Evolutionary conservation across 2,113 vertebrate genomes (phyloP).

Genomic region (Sitta europaea): DNA sequence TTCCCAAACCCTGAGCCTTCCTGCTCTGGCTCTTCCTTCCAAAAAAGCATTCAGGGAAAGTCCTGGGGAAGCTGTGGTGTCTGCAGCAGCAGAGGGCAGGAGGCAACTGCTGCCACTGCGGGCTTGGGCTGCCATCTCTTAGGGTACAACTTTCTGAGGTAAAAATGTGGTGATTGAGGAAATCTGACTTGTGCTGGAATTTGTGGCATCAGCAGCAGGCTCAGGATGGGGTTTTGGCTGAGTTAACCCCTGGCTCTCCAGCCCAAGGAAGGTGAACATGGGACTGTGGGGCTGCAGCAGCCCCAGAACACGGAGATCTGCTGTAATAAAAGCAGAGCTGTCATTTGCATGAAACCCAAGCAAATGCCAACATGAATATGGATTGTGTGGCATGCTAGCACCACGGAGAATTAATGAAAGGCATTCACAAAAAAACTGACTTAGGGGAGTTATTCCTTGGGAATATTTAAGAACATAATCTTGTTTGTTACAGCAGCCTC

Average conservation of each 20-base stretch:
- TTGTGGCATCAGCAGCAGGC: neutral
- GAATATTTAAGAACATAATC: slow-evolving; percentile 59
- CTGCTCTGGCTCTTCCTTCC: neutral
- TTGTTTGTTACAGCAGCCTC: slow-evolving; percentile 53
- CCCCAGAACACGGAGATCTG: neutral
- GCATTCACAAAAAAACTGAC: slow-evolving; percentile 2
- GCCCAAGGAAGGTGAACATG: neutral
- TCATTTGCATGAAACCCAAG: slow-evolving; percentile 45
- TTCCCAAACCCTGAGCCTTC: neutral
- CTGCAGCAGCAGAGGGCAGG: neutral
- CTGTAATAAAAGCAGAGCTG: neutral
- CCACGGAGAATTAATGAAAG: slow-evolving; percentile 18
- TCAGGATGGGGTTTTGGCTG: neutral
- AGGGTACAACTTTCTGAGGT: neutral
- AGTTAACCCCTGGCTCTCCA: neutral
- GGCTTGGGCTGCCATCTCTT: neutral
- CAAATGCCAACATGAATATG: slow-evolving; percentile 58
- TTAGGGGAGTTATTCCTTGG: slow-evolving; percentile 44
- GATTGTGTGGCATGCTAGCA: slow-evolving; percentile 31
- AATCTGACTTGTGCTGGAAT: neutral
- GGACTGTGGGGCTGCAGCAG: neutral
- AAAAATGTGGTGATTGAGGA: neutral
- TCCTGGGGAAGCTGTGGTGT: neutral
- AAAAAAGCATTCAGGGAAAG: neutral
- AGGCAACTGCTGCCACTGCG: neutral